Conservation (phyloP, 2,113 vertebrate species). For the Eudyptes chrysolophus region DNA sequence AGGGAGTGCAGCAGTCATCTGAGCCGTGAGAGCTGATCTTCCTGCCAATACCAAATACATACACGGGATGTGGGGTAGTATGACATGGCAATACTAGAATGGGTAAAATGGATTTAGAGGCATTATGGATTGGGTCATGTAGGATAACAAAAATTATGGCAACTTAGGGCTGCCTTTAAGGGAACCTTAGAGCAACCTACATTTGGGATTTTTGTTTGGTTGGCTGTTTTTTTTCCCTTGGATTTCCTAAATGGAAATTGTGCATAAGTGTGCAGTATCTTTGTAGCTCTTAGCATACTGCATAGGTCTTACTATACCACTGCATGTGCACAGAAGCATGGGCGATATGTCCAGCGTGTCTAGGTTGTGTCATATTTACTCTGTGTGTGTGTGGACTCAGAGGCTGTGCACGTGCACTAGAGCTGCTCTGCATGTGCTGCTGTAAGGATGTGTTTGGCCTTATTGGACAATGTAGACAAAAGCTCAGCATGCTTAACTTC, state of each 20-base stretch:
- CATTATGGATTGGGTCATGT: not conserved
- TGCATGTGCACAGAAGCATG: not conserved
- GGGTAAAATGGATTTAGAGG: not conserved
- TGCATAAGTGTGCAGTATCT: not conserved
- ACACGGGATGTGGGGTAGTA: not conserved
- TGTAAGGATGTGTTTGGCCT: not conserved
- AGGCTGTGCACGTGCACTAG: not conserved
- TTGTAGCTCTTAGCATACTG: not conserved
- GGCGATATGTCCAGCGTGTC: not conserved
- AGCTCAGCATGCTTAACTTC: not conserved
- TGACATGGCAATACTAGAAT: not conserved
- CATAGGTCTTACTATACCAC: not conserved
- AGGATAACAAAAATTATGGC: not conserved
- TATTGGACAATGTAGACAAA: not conserved
- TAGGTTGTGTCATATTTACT: not conserved
- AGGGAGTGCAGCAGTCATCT: not conserved
- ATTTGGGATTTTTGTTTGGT: not conserved
- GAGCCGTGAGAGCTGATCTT: not conserved
- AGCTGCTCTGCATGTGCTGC: not conserved
- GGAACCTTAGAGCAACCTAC: not conserved
- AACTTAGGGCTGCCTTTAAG: not conserved
- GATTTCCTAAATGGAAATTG: not conserved
- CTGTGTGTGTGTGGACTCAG: not conserved
- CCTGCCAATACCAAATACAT: not conserved
- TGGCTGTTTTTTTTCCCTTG: not conserved